These are phyloP conservation scores for Chaenogobius annularis DNA, from an alignment of 2,113 vertebrate species.

Conservation along the genomic window DNA sequence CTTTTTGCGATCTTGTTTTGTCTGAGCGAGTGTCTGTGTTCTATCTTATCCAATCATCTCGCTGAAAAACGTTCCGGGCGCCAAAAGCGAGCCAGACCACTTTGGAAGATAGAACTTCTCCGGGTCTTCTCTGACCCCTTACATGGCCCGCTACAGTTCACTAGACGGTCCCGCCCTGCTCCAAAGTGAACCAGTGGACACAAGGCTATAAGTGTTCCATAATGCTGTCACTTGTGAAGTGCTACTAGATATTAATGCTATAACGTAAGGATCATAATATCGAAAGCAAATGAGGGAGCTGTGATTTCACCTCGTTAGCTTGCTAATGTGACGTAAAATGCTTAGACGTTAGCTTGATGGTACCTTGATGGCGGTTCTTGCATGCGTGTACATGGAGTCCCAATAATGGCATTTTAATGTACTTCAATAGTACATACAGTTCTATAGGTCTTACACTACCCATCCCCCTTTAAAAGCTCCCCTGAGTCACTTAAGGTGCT, in stretches of 20 bases:
- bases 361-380: not conserved
- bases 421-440: not conserved
- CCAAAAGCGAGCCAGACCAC: too few relatives aligned
- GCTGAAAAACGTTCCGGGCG: too few relatives aligned
- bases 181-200: too few relatives aligned
- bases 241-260: not conserved
- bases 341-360: not conserved
- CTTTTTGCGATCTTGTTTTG: too few relatives aligned
- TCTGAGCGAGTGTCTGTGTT: too few relatives aligned
- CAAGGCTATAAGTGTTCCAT: too few relatives aligned
- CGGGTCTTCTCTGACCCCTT: too few relatives aligned
- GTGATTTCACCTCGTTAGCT: not conserved
- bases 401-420: conserved; percentile 22
- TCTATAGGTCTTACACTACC: not conserved
- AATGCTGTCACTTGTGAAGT: too few relatives aligned
- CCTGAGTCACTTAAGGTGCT: conserved; percentile 28
- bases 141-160: too few relatives aligned
- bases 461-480: not conserved
- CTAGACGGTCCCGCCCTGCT: too few relatives aligned
- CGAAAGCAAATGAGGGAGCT: not conserved
- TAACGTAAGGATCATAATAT: not conserved
- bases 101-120: too few relatives aligned
- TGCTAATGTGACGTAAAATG: not conserved
- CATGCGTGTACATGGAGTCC: not conserved
- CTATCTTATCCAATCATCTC: too few relatives aligned